These are phyloP conservation scores for Salvelinus fontinalis DNA, from an alignment of 2,113 vertebrate genomes.

Conservation along the genomic window DNA sequence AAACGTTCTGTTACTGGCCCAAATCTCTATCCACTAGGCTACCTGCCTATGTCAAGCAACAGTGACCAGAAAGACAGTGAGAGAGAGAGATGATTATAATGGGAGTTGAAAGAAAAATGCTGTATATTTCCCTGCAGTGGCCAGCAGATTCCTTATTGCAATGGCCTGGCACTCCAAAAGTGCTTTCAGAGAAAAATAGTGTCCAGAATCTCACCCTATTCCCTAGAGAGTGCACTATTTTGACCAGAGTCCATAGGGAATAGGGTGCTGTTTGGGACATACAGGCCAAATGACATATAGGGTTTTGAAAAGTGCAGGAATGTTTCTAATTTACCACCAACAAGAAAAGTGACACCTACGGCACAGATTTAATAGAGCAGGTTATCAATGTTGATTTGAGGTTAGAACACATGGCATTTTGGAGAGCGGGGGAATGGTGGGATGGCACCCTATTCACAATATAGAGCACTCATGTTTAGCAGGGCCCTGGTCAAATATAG, in stretches of 20 bases:
- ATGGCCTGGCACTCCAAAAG: not conserved
- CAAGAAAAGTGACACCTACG: not conserved
- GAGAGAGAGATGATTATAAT: slow-evolving; percentile 37
- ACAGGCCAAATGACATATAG: slow-evolving; percentile 61
- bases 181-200: not conserved
- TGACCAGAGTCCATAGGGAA: too few species aligned
- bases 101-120: slow-evolving; percentile 40
- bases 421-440: slow-evolving; percentile 25
- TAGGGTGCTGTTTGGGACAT: not conserved
- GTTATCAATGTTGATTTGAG: slow-evolving; percentile 42
- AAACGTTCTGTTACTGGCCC: too few species aligned
- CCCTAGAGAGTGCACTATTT: too few species aligned
- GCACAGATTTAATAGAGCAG: slow-evolving; percentile 35
- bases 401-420: slow-evolving; percentile 59
- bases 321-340: slow-evolving; percentile 51
- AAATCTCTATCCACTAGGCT: too few species aligned
- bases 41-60: slow-evolving; percentile 13
- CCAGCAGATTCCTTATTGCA: slow-evolving; percentile 69
- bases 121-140: slow-evolving; percentile 47
- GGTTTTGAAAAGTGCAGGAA: slow-evolving; percentile 38
- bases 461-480: too few species aligned
- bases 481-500: too few species aligned
- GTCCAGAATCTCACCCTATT: not conserved
- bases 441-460: too few species aligned
- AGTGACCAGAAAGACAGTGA: not conserved